Evolutionary conservation across 2,113 vertebrate genomes (phyloP).

Genomic region (Dromaius novaehollandiae): DNA sequence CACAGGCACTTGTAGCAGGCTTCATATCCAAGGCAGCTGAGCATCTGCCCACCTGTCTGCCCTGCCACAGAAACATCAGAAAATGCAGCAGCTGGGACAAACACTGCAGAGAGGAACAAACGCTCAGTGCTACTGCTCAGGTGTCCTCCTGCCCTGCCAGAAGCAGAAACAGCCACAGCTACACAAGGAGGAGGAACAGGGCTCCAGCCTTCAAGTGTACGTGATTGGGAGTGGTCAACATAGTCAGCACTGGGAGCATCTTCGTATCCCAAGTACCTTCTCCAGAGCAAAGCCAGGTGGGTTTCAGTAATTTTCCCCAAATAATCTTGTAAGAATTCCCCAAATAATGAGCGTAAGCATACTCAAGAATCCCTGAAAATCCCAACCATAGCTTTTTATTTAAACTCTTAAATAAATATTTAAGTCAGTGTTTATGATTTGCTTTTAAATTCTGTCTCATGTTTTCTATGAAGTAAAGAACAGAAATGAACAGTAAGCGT

Average conservation of each 20-base stretch:
- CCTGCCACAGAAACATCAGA: background rate
- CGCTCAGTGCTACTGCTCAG: background rate
- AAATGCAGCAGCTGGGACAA: background rate
- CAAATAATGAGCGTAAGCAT: background rate
- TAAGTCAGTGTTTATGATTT: background rate
- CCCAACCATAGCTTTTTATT: background rate
- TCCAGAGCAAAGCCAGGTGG: background rate
- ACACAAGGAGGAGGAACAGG: background rate
- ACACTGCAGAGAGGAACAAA: background rate
- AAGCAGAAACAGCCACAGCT: background rate
- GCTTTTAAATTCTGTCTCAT: background rate
- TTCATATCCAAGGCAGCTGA: background rate
- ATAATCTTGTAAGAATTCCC: background rate
- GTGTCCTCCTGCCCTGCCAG: background rate
- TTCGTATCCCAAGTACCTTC: background rate
- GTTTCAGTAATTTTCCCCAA: background rate
- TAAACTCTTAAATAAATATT: background rate
- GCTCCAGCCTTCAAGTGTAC: background rate
- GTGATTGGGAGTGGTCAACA: rapidly evolving
- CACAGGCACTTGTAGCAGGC: background rate
- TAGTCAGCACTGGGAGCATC: background rate
- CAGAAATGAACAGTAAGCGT: background rate
- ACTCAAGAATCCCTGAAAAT: background rate
- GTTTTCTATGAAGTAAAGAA: background rate
- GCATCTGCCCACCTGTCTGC: background rate